phyloP scores from a whole-genome alignment of 2,888 invertebrate genomes.

The Ernsta delagoae region DNA sequence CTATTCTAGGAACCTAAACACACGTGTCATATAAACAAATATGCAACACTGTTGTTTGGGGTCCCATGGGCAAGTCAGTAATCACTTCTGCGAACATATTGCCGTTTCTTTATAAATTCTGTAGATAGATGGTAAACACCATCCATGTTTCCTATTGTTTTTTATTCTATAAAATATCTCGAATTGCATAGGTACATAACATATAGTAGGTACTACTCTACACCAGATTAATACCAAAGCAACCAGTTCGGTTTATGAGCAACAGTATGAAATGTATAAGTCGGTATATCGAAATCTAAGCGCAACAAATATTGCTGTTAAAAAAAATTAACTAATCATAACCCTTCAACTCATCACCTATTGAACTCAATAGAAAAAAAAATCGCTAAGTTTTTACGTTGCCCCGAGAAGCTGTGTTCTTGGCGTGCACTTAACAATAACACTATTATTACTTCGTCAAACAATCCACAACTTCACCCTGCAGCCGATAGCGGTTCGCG shows the following conservation, averaged over 20 bases:
- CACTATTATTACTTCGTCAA: conserved; percentile 55
- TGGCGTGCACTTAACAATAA: conserved; percentile 31
- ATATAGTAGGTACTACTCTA: too few relatives aligned
- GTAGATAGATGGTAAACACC: not conserved
- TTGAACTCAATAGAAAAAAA: not conserved
- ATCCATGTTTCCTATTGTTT: too few relatives aligned
- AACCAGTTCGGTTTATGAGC: too few relatives aligned
- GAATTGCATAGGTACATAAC: too few relatives aligned
- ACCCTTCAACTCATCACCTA: not conserved
- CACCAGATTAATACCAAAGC: too few relatives aligned
- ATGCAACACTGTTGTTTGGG: conserved; percentile 2
- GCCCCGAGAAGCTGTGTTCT: conserved; percentile 6
- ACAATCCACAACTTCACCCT: conserved; percentile 58
- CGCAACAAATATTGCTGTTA: too few relatives aligned
- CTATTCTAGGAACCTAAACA: conserved; percentile 22
- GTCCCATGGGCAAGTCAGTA: not conserved
- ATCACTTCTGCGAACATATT: not conserved
- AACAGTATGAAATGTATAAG: too few relatives aligned
- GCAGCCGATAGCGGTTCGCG: conserved; percentile 18
- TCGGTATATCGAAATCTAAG: too few relatives aligned
- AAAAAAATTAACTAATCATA: too few relatives aligned
- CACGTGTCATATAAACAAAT: conserved; percentile 13
- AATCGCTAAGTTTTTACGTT: conserved; percentile 4
- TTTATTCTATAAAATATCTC: too few relatives aligned
- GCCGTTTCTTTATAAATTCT: not conserved